Evolutionary conservation across 2,797 vertebrate genomes (phyloP).

Genomic region (Darevskia mixta): DNA sequence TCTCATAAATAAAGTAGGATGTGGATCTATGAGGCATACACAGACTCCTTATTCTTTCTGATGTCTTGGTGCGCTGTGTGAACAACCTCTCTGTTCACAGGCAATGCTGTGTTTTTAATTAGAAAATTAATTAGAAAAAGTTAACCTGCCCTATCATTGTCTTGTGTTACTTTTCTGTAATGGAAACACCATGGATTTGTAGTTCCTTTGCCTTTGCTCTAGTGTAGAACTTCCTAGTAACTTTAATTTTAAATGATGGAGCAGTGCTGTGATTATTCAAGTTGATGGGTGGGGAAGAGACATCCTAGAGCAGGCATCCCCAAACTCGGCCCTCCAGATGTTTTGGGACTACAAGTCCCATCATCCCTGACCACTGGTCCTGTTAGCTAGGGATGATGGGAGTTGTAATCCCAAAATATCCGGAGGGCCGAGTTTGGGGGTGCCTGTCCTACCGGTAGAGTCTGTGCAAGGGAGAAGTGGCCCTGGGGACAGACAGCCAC

Average conservation of each 20-base stretch:
- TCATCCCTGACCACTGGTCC: no score
- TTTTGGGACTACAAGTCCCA: no score
- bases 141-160: not conserved
- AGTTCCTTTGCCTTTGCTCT: not conserved
- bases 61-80: not conserved
- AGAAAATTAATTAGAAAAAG: not conserved
- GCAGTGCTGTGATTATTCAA: not conserved
- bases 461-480: not conserved
- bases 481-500: not conserved
- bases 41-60: not conserved
- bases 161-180: not conserved
- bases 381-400: no score
- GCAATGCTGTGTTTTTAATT: not conserved
- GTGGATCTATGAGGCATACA: not conserved
- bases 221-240: not conserved
- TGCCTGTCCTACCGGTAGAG: no score
- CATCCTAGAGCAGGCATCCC: no score
- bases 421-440: no score
- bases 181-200: not conserved
- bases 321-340: no score
- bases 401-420: no score
- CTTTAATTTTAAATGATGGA: constrained; percentile 11
- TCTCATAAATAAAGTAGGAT: not conserved
- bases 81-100: not conserved
- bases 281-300: not conserved